A percentile compares a stretch with the other conserved stretches of the same genome.
phyloP scores from a whole-genome alignment of 2,888 invertebrate species.

The Pimpla rufipes region DNA sequence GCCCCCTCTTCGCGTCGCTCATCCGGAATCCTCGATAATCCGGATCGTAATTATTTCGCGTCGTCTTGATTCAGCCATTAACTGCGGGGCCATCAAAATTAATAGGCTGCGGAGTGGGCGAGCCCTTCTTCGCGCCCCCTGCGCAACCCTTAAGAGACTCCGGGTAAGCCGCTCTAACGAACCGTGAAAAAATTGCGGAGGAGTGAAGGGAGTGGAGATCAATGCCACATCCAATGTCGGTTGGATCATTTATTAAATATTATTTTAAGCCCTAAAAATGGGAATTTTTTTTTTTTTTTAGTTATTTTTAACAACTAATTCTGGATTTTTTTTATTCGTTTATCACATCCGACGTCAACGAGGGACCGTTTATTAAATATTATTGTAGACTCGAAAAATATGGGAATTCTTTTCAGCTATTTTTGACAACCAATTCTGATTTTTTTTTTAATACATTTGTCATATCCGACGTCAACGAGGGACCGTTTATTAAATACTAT shows the following conservation, averaged over 20 bases:
- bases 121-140: neutral
- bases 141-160: conserved; percentile 1
- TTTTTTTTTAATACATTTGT: too few relatives aligned
- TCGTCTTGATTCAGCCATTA: conserved; percentile 24
- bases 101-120: neutral
- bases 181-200: neutral
- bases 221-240: neutral
- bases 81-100: conserved; percentile 5
- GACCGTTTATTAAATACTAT: too few relatives aligned
- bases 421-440: too few relatives aligned
- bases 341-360: too few relatives aligned
- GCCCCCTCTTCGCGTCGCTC: conserved; percentile 28
- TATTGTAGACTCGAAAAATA: too few relatives aligned
- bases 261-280: too few relatives aligned
- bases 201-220: too few relatives aligned
- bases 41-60: conserved; percentile 10
- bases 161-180: conserved; percentile 11
- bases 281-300: too few relatives aligned
- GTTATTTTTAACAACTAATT: too few relatives aligned
- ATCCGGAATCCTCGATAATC: conserved; percentile 38
- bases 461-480: too few relatives aligned
- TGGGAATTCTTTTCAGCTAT: neutral
- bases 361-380: too few relatives aligned
- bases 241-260: neutral
- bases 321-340: too few relatives aligned